phyloP scores from a whole-genome alignment of 2,888 invertebrate genomes.

The Perithous albicinctus region DNA sequence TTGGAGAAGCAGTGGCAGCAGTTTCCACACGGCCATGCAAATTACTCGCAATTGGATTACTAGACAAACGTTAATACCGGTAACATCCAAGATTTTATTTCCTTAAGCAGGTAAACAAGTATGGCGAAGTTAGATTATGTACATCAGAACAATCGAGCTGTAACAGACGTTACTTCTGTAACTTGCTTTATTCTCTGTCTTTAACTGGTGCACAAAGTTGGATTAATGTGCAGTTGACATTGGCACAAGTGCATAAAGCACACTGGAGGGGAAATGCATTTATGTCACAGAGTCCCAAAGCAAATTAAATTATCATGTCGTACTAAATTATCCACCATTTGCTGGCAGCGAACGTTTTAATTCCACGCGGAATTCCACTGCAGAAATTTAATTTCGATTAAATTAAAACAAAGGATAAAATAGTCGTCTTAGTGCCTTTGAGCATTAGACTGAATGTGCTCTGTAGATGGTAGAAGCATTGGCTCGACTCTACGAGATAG shows the following conservation, averaged over 20 bases:
- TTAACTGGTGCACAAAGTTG: background rate
- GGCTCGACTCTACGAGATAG: constrained; percentile 3
- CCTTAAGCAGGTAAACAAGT: background rate
- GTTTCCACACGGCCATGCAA: constrained; percentile 44
- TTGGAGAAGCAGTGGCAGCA: constrained; percentile 24
- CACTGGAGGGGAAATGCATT: background rate
- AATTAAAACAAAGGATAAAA: constrained; percentile 41
- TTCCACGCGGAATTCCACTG: constrained; percentile 45
- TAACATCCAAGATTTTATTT: constrained; percentile 30
- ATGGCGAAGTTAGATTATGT: background rate
- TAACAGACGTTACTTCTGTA: background rate
- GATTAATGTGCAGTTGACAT: constrained; percentile 2
- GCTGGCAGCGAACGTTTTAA: constrained; percentile 17
- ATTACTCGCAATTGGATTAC: constrained; percentile 58
- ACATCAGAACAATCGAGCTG: background rate
- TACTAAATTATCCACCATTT: constrained; percentile 24
- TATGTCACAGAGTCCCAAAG: background rate
- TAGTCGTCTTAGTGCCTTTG: background rate
- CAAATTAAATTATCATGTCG: constrained; percentile 38
- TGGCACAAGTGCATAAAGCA: constrained; percentile 1
- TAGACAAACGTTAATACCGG: constrained; percentile 44
- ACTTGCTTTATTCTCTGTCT: background rate
- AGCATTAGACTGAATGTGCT: constrained; percentile 39
- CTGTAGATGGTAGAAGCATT: constrained; percentile 9
- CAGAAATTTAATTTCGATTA: constrained; percentile 56